phyloP scores from a whole-genome alignment of 2,113 vertebrate species.

The Pelobates fuscus region DNA sequence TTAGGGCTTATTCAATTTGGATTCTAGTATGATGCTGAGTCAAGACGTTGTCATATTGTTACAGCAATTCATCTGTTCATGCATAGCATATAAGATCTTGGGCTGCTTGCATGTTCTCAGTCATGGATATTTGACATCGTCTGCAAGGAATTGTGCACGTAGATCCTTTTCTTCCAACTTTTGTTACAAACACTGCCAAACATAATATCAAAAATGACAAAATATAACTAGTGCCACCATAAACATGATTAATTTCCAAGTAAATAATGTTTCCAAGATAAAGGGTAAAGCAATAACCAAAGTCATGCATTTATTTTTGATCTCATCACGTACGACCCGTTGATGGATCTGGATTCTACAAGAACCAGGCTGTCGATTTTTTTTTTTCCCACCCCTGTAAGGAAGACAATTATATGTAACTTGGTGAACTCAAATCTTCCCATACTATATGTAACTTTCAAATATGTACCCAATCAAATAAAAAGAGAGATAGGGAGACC shows the following conservation, averaged over 20 bases:
- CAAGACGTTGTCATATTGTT: background rate
- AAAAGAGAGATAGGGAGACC: too few species aligned
- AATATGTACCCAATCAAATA: too few species aligned
- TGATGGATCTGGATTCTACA: too few species aligned
- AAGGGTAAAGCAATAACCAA: background rate
- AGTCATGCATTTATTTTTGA: too few species aligned
- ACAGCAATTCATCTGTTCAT: background rate
- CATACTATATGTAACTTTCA: too few species aligned
- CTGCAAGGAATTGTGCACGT: background rate
- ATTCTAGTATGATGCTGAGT: background rate
- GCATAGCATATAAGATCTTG: background rate
- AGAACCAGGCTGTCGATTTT: too few species aligned
- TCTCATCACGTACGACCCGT: too few species aligned
- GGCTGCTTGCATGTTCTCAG: background rate
- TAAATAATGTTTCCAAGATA: background rate
- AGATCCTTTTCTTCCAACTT: background rate
- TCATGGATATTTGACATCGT: background rate
- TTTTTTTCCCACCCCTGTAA: too few species aligned
- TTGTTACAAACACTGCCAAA: background rate
- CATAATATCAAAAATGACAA: constrained; percentile 10
- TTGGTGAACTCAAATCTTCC: too few species aligned
- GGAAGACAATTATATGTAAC: too few species aligned
- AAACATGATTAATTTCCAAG: constrained; percentile 21
- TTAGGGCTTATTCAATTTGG: background rate
- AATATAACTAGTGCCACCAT: background rate